Conservation (phyloP, 2,113 vertebrate genomes). For the pig (Sus scrofa) region T2T-Sscrofa CM000812.6:138743501-138744000, state of each 20-base stretch:
- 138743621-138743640: conserved; percentile 16
- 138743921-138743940: not conserved
- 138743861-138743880: not conserved
- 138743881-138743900: not conserved
- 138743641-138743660: not conserved
- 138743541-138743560: not conserved
- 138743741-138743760: not conserved
- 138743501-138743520: conserved; percentile 45
- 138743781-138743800: not conserved
- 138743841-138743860: not conserved
- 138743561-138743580: conserved; percentile 11
- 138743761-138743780: not conserved
- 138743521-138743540: not conserved
- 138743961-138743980: not conserved
- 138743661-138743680: not conserved
- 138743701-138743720: not conserved
- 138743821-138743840: not conserved
- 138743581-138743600: conserved; percentile 9
- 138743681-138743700: conserved; percentile 22
- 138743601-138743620: not conserved
- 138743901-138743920: not conserved
- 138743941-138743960: not conserved
- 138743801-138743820: not conserved
- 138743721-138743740: not conserved
- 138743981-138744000: not conserved